phyloP scores from a whole-genome alignment of 2,888 invertebrate species.

The Ochlodes sylvanus region DNA sequence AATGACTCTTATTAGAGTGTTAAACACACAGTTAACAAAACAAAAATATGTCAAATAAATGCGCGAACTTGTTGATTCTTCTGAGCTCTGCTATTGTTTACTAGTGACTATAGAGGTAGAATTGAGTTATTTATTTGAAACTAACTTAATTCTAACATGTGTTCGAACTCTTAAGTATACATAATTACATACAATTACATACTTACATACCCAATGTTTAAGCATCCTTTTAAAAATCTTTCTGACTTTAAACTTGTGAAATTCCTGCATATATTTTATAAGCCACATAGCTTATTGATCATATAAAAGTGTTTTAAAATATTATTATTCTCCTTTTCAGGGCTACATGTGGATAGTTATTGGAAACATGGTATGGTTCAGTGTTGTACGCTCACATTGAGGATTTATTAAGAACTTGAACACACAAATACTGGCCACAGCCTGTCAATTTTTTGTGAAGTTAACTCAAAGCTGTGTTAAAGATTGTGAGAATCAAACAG shows the following conservation, averaged over 20 bases:
- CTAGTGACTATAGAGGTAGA: conserved; percentile 59
- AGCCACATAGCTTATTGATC: conserved; percentile 49
- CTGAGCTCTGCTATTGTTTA: conserved; percentile 73
- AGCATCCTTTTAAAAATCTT: background rate
- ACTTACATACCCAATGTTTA: conserved; percentile 14
- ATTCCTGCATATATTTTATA: conserved; percentile 45
- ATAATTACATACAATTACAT: conserved; percentile 2
- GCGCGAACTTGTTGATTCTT: conserved; percentile 71
- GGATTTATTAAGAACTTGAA: conserved; percentile 48
- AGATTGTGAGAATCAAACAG: background rate
- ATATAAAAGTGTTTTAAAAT: conserved; percentile 45
- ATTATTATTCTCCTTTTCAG: conserved; percentile 63
- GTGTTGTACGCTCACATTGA: conserved; percentile 56
- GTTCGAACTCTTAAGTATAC: conserved; percentile 18
- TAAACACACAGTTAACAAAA: conserved; percentile 43
- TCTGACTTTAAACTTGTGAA: conserved; percentile 1
- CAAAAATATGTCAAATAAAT: conserved; percentile 62
- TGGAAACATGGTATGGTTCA: conserved; percentile 56
- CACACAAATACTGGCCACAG: conserved; percentile 11
- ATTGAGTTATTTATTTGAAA: conserved; percentile 55
- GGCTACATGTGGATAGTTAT: conserved; percentile 59
- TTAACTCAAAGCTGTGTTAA: background rate
- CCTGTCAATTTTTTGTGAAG: background rate
- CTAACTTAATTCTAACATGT: background rate
- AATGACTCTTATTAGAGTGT: conserved; percentile 40